Evolutionary conservation across 2,797 vertebrate genomes (phyloP).

Genomic region (Sebastes miniatus): DNA sequence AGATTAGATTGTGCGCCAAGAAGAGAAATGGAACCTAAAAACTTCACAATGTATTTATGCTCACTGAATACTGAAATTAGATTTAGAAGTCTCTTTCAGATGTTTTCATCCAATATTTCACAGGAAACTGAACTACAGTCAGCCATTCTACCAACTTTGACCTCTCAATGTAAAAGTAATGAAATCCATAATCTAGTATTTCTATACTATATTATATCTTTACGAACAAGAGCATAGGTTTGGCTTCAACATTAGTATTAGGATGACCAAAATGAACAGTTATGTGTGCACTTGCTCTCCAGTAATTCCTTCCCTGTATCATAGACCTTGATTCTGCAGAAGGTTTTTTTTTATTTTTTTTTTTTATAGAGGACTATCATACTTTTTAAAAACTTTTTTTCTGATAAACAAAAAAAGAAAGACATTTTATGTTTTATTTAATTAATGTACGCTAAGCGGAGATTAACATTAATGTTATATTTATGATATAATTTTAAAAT

Average conservation of each 20-base stretch:
- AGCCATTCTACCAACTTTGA: background rate
- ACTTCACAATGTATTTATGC: conserved; percentile 1
- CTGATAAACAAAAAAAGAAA: too few species aligned
- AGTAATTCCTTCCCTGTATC: background rate
- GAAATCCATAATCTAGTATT: background rate
- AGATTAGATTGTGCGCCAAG: background rate
- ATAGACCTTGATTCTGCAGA: background rate
- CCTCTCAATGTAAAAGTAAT: background rate
- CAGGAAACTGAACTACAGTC: background rate
- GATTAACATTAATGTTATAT: background rate
- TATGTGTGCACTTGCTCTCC: background rate
- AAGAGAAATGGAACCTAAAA: background rate
- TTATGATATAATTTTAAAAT: too few species aligned
- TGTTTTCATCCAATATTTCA: background rate
- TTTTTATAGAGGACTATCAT: too few species aligned
- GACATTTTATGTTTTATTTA: background rate
- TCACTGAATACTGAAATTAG: conserved; percentile 14
- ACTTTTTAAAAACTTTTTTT: too few species aligned
- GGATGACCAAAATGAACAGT: background rate
- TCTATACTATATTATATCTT: too few species aligned
- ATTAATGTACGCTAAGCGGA: too few species aligned
- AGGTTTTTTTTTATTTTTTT: background rate
- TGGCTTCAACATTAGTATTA: background rate
- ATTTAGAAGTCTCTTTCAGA: background rate
- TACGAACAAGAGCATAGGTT: background rate